Percentiles rank a stretch among this genome's conserved stretches.
Conservation (phyloP, 2,797 vertebrate species). For the Ara ararauna region DNA sequence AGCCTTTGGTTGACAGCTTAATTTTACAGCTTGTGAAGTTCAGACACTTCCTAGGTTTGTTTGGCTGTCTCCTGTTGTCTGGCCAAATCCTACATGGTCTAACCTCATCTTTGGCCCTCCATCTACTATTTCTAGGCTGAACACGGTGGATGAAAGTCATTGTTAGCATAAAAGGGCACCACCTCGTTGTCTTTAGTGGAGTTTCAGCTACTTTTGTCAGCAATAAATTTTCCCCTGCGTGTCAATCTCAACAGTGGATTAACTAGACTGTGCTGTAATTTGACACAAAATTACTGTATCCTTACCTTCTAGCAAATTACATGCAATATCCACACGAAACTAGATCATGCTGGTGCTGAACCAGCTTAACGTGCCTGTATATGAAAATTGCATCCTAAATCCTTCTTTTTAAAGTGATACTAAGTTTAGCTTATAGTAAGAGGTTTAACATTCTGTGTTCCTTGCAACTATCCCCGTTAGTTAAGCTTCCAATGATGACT, state of each 20-base stretch:
- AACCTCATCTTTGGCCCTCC: constrained; percentile 67
- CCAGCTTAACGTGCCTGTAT: constrained; percentile 60
- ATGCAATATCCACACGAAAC: constrained; percentile 73
- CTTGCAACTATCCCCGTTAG: constrained; percentile 57
- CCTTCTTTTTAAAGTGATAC: constrained; percentile 74
- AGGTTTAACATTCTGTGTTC: constrained; percentile 72
- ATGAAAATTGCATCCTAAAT: constrained; percentile 68
- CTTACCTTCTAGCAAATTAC: constrained; percentile 64
- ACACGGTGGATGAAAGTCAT: constrained; percentile 40
- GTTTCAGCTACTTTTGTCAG: constrained; percentile 40
- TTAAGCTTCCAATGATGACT: constrained; percentile 67
- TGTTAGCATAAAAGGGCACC: constrained; percentile 36
- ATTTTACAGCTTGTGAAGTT: constrained; percentile 71
- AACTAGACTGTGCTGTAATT: constrained; percentile 79
- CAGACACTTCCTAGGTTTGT: constrained; percentile 67
- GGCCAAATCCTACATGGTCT: constrained; percentile 22
- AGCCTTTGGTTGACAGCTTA: constrained; percentile 82
- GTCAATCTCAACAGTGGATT: constrained; percentile 72
- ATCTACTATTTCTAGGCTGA: constrained; percentile 68
- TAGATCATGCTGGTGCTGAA: constrained; percentile 54
- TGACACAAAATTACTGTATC: constrained; percentile 77
- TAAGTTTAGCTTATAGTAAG: constrained; percentile 79
- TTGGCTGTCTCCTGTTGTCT: constrained; percentile 50
- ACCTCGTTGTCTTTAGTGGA: neutral
- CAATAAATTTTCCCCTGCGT: neutral